These are phyloP conservation scores for Chauna torquata DNA, from an alignment of 2,113 vertebrate genomes.

Conservation along the genomic window DNA sequence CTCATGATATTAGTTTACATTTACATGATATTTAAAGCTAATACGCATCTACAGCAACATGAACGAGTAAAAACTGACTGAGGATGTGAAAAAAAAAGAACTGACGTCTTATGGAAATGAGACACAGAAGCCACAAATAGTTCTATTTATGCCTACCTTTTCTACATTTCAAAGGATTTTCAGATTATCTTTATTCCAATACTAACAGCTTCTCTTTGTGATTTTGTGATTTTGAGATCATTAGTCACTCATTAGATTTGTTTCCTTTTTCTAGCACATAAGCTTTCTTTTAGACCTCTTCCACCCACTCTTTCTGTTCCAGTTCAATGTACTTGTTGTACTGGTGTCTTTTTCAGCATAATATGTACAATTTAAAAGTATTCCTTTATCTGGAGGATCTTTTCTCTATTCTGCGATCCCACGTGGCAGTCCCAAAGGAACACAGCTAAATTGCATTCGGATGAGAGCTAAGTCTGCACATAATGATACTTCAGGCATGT, in stretches of 20 bases:
- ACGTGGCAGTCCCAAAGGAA: background rate
- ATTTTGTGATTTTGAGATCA: background rate
- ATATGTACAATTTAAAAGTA: background rate
- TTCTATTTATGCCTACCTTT: background rate
- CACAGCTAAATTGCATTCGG: background rate
- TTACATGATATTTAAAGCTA: background rate
- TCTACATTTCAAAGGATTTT: background rate
- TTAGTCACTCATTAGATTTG: background rate
- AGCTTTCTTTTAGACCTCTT: background rate
- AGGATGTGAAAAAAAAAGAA: background rate
- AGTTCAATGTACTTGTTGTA: background rate
- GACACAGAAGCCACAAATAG: background rate
- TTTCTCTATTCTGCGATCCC: background rate
- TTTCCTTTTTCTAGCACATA: background rate
- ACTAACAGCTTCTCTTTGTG: background rate
- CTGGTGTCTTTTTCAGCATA: background rate
- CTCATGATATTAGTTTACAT: background rate
- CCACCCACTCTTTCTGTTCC: rapidly evolving
- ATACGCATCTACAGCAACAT: background rate
- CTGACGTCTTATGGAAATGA: background rate
- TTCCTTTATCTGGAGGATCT: background rate
- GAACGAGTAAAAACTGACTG: background rate
- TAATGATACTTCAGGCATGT: no score
- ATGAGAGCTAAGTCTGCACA: background rate
- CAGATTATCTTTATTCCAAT: background rate